Conservation (phyloP, 2,113 vertebrate genomes). For the Thryonomys swinderianus region DNA sequence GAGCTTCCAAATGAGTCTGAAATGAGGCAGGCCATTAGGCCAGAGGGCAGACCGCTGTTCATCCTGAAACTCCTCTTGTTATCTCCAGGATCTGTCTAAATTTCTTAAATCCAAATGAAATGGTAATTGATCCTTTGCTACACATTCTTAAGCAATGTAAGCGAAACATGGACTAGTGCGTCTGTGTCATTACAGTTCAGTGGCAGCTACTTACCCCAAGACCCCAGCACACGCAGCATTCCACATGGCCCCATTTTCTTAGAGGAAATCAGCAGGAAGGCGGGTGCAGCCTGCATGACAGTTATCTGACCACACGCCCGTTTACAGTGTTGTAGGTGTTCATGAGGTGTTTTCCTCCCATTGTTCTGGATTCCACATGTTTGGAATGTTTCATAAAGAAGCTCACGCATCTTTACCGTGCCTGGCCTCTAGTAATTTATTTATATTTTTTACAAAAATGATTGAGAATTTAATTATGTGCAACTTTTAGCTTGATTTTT, state of each 20-base stretch:
- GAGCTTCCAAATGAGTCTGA: neutral
- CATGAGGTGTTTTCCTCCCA: neutral
- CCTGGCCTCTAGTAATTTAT: neutral
- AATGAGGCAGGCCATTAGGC: neutral
- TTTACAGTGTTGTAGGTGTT: neutral
- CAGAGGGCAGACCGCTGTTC: neutral
- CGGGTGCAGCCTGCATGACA: neutral
- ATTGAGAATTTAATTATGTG: neutral
- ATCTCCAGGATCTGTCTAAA: neutral
- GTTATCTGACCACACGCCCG: neutral
- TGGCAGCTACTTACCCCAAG: neutral
- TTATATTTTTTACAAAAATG: constrained; percentile 7
- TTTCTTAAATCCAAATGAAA: constrained; percentile 7
- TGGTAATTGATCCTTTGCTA: neutral
- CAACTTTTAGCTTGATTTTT: constrained; percentile 28
- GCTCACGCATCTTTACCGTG: neutral
- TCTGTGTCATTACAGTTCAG: neutral
- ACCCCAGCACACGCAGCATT: neutral
- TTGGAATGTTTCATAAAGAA: constrained; percentile 5
- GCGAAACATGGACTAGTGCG: neutral
- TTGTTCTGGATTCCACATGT: neutral
- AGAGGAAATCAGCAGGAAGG: neutral
- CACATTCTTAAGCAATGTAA: neutral
- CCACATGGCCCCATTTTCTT: neutral
- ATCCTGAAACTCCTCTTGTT: neutral